Percentiles rank a stretch among this genome's conserved stretches.
phyloP scores from a whole-genome alignment of 1,140 invertebrate species.

The Anastatus disparis region DNA sequence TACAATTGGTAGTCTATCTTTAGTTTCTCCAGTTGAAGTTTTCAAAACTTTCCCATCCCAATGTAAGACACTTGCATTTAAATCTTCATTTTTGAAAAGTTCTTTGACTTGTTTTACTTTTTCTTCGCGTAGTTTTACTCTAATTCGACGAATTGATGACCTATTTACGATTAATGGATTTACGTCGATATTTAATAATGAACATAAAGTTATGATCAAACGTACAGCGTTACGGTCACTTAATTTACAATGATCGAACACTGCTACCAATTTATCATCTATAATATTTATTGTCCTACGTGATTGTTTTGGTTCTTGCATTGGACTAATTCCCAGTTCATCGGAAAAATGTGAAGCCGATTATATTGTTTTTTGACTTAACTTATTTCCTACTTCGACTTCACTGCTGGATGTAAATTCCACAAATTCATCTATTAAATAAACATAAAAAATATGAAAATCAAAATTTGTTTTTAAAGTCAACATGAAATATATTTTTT shows the following conservation, averaged over 20 bases:
- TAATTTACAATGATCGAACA: constrained; percentile 41
- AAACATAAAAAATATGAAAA: too few relatives aligned
- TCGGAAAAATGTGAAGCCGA: constrained; percentile 28
- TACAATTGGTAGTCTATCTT: too few relatives aligned
- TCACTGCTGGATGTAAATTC: too few relatives aligned
- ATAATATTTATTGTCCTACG: constrained; percentile 30
- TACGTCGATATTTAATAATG: constrained; percentile 31
- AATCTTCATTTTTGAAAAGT: constrained; percentile 37
- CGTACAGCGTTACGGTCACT: constrained; percentile 39
- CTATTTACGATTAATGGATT: constrained; percentile 41
- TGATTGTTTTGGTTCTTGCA: constrained; percentile 26
- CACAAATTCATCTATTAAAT: too few relatives aligned
- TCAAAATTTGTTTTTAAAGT: constrained; percentile 22
- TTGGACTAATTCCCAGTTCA: constrained; percentile 24
- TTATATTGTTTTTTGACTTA: too few relatives aligned
- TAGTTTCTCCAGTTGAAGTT: background rate
- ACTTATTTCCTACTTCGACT: too few relatives aligned
- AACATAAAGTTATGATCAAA: constrained; percentile 23
- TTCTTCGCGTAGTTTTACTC: constrained; percentile 34
- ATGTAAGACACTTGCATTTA: constrained; percentile 24
- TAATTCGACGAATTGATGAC: constrained; percentile 36
- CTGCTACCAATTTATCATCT: constrained; percentile 32
- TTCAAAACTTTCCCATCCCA: constrained; percentile 42
- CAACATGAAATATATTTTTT: too few relatives aligned
- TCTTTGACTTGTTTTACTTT: constrained; percentile 39